Conservation (phyloP, 35 echinoderm and acorn worm genomes). For the Eucidaris tribuloides region DNA sequence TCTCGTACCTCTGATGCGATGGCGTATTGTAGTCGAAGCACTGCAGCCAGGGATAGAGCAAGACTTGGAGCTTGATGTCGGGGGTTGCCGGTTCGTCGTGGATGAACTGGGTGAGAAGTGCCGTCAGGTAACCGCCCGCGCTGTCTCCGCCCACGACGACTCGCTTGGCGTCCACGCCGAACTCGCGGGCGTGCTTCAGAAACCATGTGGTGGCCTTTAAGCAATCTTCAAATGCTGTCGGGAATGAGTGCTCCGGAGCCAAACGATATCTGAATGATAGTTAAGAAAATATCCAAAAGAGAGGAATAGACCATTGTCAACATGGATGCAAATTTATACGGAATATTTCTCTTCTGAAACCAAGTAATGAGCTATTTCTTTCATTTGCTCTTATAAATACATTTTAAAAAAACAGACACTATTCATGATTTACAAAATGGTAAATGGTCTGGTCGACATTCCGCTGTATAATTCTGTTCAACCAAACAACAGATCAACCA, state of each 20-base stretch:
- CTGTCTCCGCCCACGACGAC: constrained; percentile 77
- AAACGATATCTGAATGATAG: constrained; percentile 78
- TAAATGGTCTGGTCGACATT: too few species aligned
- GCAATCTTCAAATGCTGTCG: constrained; percentile 66
- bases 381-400: too few species aligned
- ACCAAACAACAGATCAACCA: too few species aligned
- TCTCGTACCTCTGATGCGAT: constrained; percentile 16
- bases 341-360: too few species aligned
- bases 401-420: too few species aligned
- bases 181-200: constrained; percentile 50
- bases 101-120: constrained; percentile 45
- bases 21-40: constrained; percentile 51
- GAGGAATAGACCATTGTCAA: too few species aligned
- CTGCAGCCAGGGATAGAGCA: constrained; percentile 72
- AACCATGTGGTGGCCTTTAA: constrained; percentile 70
- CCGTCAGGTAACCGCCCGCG: constrained; percentile 73
- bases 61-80: constrained; percentile 57
- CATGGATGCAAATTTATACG: too few species aligned
- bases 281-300: too few species aligned
- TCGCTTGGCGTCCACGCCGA: constrained; percentile 44
- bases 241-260: constrained; percentile 77
- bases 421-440: too few species aligned
- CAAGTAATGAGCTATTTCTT: too few species aligned
- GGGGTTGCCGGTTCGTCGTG: constrained; percentile 20
- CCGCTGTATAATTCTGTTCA: too few species aligned